These are phyloP conservation scores for Hoplodrina ambigua DNA, from an alignment of 2,888 invertebrate species.

Conservation along the genomic window DNA sequence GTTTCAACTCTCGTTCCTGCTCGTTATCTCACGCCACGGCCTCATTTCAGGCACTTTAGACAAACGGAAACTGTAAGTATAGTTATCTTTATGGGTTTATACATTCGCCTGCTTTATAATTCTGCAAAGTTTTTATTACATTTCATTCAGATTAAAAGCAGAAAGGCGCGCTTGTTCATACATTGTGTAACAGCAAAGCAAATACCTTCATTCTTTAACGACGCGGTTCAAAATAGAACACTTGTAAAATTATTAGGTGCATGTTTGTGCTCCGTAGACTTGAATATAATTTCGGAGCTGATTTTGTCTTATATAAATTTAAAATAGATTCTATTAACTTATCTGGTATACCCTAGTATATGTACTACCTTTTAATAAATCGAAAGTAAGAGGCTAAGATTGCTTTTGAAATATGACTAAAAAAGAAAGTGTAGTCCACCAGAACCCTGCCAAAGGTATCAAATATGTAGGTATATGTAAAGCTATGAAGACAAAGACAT, in stretches of 20 bases:
- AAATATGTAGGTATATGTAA: background rate
- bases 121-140: constrained; percentile 34
- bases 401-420: background rate
- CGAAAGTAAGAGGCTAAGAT: background rate
- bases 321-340: background rate
- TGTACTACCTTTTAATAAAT: constrained; percentile 1
- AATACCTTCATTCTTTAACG: constrained; percentile 42
- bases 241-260: constrained; percentile 44
- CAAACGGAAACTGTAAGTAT: constrained; percentile 78
- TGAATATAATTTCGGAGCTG: constrained; percentile 29
- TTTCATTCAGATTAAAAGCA: constrained; percentile 40
- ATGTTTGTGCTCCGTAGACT: constrained; percentile 39
- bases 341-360: background rate
- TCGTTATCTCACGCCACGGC: constrained; percentile 85
- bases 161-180: constrained; percentile 20
- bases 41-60: constrained; percentile 83
- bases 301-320: constrained; percentile 26
- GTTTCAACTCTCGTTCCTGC: constrained; percentile 77
- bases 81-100: constrained; percentile 76
- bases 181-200: constrained; percentile 28
- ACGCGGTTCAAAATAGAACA: constrained; percentile 50
- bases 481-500: background rate
- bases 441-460: constrained; percentile 1
- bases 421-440: constrained; percentile 9
- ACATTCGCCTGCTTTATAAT: constrained; percentile 67